phyloP scores from a whole-genome alignment of 1,140 invertebrate genomes.

The Drosophila micromelanica region DNA sequence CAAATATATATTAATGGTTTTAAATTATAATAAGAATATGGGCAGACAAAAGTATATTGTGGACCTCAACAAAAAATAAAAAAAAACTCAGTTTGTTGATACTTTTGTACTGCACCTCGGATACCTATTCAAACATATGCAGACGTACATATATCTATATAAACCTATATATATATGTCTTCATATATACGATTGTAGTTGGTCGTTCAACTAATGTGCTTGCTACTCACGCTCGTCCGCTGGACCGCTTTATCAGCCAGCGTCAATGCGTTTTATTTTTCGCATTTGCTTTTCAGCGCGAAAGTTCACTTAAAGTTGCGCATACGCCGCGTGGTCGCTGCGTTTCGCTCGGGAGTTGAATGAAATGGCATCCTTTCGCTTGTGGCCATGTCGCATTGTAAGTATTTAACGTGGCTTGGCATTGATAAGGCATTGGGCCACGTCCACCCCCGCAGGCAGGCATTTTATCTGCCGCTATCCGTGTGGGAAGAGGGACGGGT shows the following conservation, averaged over 20 bases:
- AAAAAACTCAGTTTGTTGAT: too few relatives aligned
- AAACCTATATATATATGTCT: not conserved
- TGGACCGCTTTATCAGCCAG: constrained; percentile 52
- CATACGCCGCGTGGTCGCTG: constrained; percentile 52
- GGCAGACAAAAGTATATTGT: too few relatives aligned
- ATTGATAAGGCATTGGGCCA: constrained; percentile 75
- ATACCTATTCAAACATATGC: not conserved
- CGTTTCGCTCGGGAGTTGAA: constrained; percentile 36
- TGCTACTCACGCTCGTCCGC: constrained; percentile 1
- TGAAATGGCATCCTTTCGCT: constrained; percentile 63
- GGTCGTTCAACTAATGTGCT: constrained; percentile 65
- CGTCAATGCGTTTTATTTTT: constrained; percentile 29
- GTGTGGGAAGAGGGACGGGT: not conserved
- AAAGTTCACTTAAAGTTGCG: constrained; percentile 56
- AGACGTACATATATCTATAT: not conserved
- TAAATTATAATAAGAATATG: too few relatives aligned
- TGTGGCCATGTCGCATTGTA: constrained; percentile 25
- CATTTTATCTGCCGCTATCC: constrained; percentile 49
- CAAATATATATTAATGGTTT: too few relatives aligned
- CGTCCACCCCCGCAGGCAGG: constrained; percentile 33
- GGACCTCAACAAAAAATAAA: too few relatives aligned
- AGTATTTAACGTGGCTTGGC: constrained; percentile 51
- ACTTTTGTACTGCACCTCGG: constrained; percentile 8
- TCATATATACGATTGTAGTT: constrained; percentile 24
- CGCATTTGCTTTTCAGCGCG: constrained; percentile 54